Evolutionary conservation across 2,797 vertebrate species (phyloP).

Genomic region (Tolypeutes matacus): DNA sequence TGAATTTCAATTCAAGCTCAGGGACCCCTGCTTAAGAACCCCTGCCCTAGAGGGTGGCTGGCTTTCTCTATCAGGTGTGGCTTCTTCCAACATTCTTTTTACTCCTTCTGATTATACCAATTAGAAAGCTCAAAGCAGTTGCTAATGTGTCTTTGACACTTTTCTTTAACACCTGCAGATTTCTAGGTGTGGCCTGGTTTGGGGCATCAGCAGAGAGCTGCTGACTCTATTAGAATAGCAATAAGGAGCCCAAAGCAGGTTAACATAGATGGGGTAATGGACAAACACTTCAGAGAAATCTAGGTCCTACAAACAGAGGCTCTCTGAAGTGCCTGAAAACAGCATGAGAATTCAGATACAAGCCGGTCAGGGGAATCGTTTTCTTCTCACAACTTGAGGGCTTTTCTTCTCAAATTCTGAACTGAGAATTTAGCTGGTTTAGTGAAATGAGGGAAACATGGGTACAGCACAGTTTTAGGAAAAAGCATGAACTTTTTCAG

Average conservation of each 20-base stretch:
- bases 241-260: background rate
- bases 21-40: too few relatives aligned
- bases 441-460: background rate
- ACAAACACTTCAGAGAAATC: background rate
- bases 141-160: conserved; percentile 72
- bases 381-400: background rate
- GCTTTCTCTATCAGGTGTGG: background rate
- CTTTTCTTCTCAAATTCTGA: conserved; percentile 1
- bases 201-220: conserved; percentile 34
- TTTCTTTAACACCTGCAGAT: conserved; percentile 62
- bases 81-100: conserved; percentile 16
- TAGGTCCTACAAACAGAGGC: background rate
- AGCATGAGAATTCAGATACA: background rate
- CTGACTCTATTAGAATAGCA: background rate
- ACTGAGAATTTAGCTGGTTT: background rate
- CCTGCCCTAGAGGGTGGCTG: background rate
- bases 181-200: conserved; percentile 44
- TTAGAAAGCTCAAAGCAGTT: conserved; percentile 66
- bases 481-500: background rate
- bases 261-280: background rate
- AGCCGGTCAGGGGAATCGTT: background rate
- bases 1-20: too few relatives aligned
- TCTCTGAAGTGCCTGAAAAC: background rate
- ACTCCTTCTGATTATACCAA: conserved; percentile 46
- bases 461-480: background rate